Percentiles rank a stretch among this genome's conserved stretches.
These are phyloP conservation scores for Limulus polyphemus DNA, from an alignment of 2,888 invertebrate genomes.

Conservation along the genomic window DNA sequence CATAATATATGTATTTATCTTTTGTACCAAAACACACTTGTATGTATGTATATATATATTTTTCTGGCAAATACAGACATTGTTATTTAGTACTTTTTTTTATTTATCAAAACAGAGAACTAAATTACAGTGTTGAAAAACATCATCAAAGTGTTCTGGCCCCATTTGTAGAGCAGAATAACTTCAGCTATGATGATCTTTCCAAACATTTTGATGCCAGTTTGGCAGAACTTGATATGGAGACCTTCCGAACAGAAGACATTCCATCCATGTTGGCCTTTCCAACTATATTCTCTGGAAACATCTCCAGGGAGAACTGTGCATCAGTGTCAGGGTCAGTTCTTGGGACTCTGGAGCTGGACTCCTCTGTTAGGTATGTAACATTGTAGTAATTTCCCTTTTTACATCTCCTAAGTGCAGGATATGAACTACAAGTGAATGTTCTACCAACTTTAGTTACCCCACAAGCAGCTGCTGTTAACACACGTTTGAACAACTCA, in stretches of 20 bases:
- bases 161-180: constrained; percentile 15
- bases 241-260: constrained; percentile 80
- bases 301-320: constrained; percentile 58
- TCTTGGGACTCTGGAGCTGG: constrained; percentile 44
- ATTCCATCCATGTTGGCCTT: constrained; percentile 45
- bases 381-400: neutral
- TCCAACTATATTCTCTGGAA: constrained; percentile 39
- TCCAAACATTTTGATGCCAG: constrained; percentile 67
- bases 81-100: too few species aligned
- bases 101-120: too few species aligned
- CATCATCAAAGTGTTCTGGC: constrained; percentile 4
- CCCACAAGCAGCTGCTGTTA: too few species aligned
- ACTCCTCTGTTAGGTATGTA: constrained; percentile 14
- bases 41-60: too few species aligned
- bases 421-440: too few species aligned
- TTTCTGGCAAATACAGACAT: too few species aligned
- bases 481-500: too few species aligned
- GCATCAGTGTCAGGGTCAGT: constrained; percentile 68
- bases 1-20: too few species aligned
- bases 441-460: too few species aligned
- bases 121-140: neutral
- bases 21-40: too few species aligned
- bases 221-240: constrained; percentile 88
- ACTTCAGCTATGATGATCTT: constrained; percentile 23
- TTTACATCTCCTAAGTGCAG: neutral